These are phyloP conservation scores for Leptinotarsa tumamoca DNA, from an alignment of 2,888 invertebrate genomes.

Conservation along the genomic window DNA sequence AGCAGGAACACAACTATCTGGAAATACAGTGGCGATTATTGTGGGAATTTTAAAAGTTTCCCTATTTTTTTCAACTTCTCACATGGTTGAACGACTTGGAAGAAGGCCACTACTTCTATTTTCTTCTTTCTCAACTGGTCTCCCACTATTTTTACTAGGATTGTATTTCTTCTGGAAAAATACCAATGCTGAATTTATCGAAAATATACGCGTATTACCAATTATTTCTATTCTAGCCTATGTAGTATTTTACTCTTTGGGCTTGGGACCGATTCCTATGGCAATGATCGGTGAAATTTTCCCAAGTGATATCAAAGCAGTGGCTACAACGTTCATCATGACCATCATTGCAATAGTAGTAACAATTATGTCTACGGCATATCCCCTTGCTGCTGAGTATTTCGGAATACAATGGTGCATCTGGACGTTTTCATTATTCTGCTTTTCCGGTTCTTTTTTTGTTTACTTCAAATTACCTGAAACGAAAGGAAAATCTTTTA, in stretches of 20 bases:
- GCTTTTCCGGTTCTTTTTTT: constrained; percentile 24
- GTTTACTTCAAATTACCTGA: constrained; percentile 35
- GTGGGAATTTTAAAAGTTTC: constrained; percentile 82
- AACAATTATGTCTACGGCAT: constrained; percentile 2
- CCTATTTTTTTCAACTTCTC: constrained; percentile 75
- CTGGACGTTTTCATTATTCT: constrained; percentile 28
- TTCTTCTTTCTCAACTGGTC: constrained; percentile 13
- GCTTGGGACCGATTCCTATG: constrained; percentile 30
- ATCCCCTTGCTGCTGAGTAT: constrained; percentile 19
- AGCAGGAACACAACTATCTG: constrained; percentile 72
- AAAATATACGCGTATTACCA: constrained; percentile 74
- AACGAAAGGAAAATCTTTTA: constrained; percentile 35
- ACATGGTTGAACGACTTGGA: constrained; percentile 81
- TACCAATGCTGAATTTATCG: constrained; percentile 46
- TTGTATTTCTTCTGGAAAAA: constrained; percentile 74
- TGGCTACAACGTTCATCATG: constrained; percentile 25
- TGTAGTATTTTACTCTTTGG: constrained; percentile 23
- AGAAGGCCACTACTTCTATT: constrained; percentile 75
- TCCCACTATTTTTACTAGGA: constrained; percentile 70
- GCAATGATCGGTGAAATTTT: constrained; percentile 25
- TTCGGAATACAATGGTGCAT: constrained; percentile 29
- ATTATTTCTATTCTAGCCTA: constrained; percentile 67
- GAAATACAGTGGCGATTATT: constrained; percentile 77
- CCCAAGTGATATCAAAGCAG: constrained; percentile 25
- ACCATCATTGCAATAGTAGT: neutral